Percentiles rank a stretch among this genome's conserved stretches.
These are phyloP conservation scores for Columba livia DNA, from an alignment of 2,113 vertebrate species.

Conservation along the genomic window DNA sequence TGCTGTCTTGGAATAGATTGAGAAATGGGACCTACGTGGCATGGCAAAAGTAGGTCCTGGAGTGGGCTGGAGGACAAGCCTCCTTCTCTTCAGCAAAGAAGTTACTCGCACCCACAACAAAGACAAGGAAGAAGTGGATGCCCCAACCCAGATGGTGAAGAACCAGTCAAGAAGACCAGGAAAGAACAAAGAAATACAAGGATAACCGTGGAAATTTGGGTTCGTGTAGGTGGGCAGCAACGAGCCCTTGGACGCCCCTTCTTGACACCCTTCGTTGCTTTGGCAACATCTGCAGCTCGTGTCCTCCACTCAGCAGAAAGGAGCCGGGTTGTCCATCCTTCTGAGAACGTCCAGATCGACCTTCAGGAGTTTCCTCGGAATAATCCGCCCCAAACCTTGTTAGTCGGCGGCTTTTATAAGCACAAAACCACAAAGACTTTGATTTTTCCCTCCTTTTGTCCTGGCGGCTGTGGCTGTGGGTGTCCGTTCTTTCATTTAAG, in stretches of 20 bases:
- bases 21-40: background rate
- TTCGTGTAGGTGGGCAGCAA: background rate
- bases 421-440: background rate
- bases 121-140: background rate
- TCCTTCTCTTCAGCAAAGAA: background rate
- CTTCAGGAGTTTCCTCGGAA: background rate
- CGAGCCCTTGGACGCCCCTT: background rate
- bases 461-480: background rate
- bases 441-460: background rate
- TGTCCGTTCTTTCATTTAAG: background rate
- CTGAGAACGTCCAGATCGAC: background rate
- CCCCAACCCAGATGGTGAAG: background rate
- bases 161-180: background rate
- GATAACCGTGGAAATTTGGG: background rate
- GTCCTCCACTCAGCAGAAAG: background rate
- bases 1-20: background rate
- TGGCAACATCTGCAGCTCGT: rapidly evolving
- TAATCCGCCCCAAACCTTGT: background rate
- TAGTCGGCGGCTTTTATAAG: background rate
- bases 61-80: background rate
- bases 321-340: rapidly evolving
- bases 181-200: background rate
- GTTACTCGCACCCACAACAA: background rate
- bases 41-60: background rate
- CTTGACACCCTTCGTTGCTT: rapidly evolving